phyloP scores from a whole-genome alignment of 2,888 invertebrate species.

The Brachylomia viminalis region DNA sequence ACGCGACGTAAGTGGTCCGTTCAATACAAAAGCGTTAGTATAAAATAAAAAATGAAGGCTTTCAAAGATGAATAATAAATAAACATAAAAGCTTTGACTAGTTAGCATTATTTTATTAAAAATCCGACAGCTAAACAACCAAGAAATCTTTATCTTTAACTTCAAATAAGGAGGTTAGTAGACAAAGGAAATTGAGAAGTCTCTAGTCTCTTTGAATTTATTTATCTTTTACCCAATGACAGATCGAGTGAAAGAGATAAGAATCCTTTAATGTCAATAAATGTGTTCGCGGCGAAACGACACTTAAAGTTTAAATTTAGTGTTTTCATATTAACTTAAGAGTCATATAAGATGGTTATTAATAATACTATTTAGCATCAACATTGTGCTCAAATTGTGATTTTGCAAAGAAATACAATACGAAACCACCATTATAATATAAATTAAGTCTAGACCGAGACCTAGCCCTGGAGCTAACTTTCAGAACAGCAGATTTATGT shows the following conservation, averaged over 20 bases:
- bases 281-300: not conserved
- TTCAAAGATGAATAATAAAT: not conserved
- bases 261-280: not conserved
- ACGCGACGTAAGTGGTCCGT: not conserved
- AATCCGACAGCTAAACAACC: conserved; percentile 9
- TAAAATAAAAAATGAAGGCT: not conserved
- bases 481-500: not conserved
- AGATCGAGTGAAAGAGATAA: conserved; percentile 20
- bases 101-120: conserved; percentile 1
- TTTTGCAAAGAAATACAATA: not conserved
- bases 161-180: conserved; percentile 10
- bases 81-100: not conserved
- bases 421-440: not conserved
- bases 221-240: conserved; percentile 34
- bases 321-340: too few relatives aligned
- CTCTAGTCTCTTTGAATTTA: conserved; percentile 9
- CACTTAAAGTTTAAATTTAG: too few relatives aligned
- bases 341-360: not conserved
- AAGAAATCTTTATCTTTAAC: conserved; percentile 8
- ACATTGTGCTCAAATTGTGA: not conserved
- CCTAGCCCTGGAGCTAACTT: not conserved
- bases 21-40: not conserved
- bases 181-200: conserved; percentile 26
- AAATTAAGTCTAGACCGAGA: not conserved
- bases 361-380: not conserved